Evolutionary conservation across 2,113 vertebrate genomes (phyloP).

Genomic region (Psettodes erumei): DNA sequence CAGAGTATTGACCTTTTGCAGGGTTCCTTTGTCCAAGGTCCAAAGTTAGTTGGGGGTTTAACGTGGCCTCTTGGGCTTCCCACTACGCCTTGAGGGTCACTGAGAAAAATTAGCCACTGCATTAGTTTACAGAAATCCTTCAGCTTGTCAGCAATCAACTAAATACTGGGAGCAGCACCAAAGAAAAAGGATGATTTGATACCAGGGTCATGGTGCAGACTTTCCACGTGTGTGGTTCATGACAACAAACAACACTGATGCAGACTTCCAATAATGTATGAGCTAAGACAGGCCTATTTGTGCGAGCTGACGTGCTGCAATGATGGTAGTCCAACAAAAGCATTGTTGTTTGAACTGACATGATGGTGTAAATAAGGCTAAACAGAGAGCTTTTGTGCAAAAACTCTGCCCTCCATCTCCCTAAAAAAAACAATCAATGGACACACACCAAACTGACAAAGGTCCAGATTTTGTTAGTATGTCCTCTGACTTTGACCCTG

Average conservation of each 20-base stretch:
- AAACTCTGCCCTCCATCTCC: conserved; percentile 6
- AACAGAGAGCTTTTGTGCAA: conserved; percentile 53
- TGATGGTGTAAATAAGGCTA: conserved; percentile 45
- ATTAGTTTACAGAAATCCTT: conserved; percentile 46
- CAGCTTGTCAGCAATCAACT: conserved; percentile 59
- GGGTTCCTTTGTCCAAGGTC: conserved; percentile 53
- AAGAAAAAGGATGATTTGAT: conserved; percentile 48
- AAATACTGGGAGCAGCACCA: conserved; percentile 44
- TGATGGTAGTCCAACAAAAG: conserved; percentile 64
- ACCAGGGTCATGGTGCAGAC: conserved; percentile 27
- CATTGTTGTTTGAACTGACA: conserved; percentile 62
- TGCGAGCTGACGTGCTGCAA: conserved; percentile 54
- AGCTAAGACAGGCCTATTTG: conserved; percentile 64
- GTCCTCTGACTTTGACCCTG: conserved; percentile 35
- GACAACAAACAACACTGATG: conserved; percentile 62
- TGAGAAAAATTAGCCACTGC: conserved; percentile 31
- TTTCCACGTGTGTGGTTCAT: conserved; percentile 52
- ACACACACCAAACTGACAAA: conserved; percentile 23
- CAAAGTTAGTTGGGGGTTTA: conserved; percentile 54
- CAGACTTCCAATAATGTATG: conserved; percentile 54
- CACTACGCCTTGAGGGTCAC: conserved; percentile 29
- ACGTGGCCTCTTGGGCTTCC: conserved; percentile 46
- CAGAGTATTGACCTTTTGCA: conserved; percentile 46
- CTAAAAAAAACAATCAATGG: conserved; percentile 45
- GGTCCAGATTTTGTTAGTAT: conserved; percentile 28